Evolutionary conservation across 2,113 vertebrate species (phyloP).

Genomic region (Nothoprocta pentlandii): DNA sequence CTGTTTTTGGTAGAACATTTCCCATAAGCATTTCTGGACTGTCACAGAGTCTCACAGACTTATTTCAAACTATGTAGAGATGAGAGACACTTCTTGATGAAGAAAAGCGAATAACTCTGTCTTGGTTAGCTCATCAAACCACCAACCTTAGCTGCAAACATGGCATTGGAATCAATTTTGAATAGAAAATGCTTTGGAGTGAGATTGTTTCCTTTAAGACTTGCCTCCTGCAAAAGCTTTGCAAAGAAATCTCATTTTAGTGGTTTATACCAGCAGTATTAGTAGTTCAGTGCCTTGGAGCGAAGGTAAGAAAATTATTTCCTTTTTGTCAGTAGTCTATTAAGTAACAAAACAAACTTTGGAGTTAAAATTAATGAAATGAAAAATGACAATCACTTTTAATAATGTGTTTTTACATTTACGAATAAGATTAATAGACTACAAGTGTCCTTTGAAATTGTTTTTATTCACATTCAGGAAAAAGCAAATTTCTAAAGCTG

Average conservation of each 20-base stretch:
- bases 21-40: not conserved
- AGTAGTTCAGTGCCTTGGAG: not conserved
- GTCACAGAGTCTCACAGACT: not conserved
- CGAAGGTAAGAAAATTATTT: not conserved
- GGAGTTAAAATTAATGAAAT: not conserved
- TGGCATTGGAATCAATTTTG: not conserved
- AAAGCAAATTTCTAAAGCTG: not conserved
- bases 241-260: not conserved
- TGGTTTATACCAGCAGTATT: not conserved
- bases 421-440: not conserved
- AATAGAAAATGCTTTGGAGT: not conserved
- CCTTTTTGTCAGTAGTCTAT: not conserved
- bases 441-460: not conserved
- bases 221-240: not conserved
- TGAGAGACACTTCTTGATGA: not conserved
- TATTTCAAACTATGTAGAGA: not conserved
- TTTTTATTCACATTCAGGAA: not conserved
- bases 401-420: not conserved
- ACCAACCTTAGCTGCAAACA: not conserved
- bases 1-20: not conserved
- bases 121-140: not conserved
- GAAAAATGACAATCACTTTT: not conserved
- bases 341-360: not conserved
- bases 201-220: not conserved
- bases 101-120: not conserved